A percentile compares a stretch with the other conserved stretches of the same genome.
These are phyloP conservation scores for Thunnus albacares DNA, from an alignment of 2,797 vertebrate genomes.

Conservation along the genomic window DNA sequence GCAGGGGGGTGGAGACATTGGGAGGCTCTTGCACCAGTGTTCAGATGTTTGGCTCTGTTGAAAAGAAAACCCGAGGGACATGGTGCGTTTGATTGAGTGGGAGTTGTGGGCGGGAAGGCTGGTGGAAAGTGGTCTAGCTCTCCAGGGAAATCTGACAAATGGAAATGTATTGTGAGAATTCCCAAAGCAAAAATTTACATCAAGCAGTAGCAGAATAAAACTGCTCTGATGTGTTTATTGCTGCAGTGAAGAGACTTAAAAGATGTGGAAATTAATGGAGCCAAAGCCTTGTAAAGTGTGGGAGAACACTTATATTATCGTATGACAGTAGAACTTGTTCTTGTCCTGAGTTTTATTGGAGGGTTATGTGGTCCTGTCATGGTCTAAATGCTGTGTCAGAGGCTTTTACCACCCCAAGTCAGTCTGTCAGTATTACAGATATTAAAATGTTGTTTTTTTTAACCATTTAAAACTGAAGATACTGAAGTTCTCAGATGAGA, in stretches of 20 bases:
- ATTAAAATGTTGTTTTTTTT: neutral
- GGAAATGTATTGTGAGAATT: conserved; percentile 42
- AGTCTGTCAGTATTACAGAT: neutral
- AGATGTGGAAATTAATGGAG: conserved; percentile 30
- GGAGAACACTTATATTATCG: neutral
- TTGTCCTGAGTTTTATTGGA: conserved; percentile 11
- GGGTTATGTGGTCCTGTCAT: conserved; percentile 6
- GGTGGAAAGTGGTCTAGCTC: conserved; percentile 35
- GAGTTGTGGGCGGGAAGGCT: conserved; percentile 40
- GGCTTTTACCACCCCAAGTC: neutral
- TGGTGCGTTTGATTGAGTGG: conserved; percentile 44
- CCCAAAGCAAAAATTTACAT: conserved; percentile 49
- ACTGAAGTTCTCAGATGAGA: too few species aligned
- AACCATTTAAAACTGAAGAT: neutral
- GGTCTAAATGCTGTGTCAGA: conserved; percentile 22
- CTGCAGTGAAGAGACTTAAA: conserved; percentile 38
- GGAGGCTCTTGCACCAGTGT: neutral
- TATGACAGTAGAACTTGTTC: neutral
- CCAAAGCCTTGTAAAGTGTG: conserved; percentile 1
- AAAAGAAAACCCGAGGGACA: conserved; percentile 7
- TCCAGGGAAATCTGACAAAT: conserved; percentile 66
- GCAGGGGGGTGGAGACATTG: neutral
- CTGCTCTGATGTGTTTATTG: conserved; percentile 37
- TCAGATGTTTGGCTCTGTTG: conserved; percentile 11
- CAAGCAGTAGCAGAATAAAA: conserved; percentile 29